phyloP scores from a whole-genome alignment of 2,888 invertebrate species.

The Spodoptera picta region DNA sequence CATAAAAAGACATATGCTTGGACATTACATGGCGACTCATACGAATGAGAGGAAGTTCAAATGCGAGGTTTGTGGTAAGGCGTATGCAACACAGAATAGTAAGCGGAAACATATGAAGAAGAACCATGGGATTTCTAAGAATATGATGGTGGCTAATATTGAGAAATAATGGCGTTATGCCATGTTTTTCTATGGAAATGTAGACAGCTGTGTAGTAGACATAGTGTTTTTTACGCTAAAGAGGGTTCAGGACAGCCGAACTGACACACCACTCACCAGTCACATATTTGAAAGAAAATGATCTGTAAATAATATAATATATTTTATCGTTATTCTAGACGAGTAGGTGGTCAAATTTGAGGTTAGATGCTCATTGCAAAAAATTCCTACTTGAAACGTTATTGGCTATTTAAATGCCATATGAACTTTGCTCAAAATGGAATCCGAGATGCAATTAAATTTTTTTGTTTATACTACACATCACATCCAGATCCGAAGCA shows the following conservation, averaged over 20 bases:
- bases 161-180: slow-evolving; percentile 25
- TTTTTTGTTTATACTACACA: too few species aligned
- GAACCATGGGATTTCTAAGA: slow-evolving; percentile 72
- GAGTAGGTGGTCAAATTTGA: not conserved
- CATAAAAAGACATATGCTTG: slow-evolving; percentile 81
- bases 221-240: too few species aligned
- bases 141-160: slow-evolving; percentile 40
- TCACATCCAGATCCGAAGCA: too few species aligned
- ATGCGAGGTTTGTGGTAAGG: slow-evolving; percentile 89
- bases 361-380: too few species aligned
- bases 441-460: too few species aligned
- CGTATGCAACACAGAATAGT: slow-evolving; percentile 83
- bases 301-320: too few species aligned
- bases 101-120: slow-evolving; percentile 83
- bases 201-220: too few species aligned
- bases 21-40: slow-evolving; percentile 84
- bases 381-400: not conserved
- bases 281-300: too few species aligned
- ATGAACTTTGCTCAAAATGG: not conserved
- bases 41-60: slow-evolving; percentile 87
- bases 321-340: too few species aligned
- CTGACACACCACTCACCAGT: too few species aligned
- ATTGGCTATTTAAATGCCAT: not conserved
- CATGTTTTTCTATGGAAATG: too few species aligned
- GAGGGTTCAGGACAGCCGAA: too few species aligned